Evolutionary conservation across 1,140 invertebrate genomes (phyloP).

Genomic region (Lutraria rhynchaena): DNA sequence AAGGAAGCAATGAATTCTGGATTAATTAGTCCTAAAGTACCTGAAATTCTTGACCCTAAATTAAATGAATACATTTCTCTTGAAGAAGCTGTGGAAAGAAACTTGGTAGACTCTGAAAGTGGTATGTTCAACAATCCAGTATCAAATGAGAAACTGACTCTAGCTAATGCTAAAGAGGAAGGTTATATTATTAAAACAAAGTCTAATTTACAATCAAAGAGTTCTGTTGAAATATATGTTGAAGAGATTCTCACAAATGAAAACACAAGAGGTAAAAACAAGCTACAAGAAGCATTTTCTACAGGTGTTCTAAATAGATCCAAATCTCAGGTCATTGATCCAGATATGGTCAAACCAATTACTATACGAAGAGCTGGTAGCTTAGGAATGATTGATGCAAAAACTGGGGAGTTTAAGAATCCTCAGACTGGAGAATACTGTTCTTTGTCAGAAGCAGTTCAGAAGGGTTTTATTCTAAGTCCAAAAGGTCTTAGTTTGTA

Average conservation of each 20-base stretch:
- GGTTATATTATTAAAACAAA: slow-evolving; percentile 71
- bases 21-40: slow-evolving; percentile 67
- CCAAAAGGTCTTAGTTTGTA: slow-evolving; percentile 88
- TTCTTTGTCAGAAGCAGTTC: slow-evolving; percentile 90
- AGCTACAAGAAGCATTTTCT: slow-evolving; percentile 75
- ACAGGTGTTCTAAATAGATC: slow-evolving; percentile 75
- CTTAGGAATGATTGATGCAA: slow-evolving; percentile 85
- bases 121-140: slow-evolving; percentile 49
- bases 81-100: slow-evolving; percentile 55
- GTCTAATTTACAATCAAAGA: slow-evolving; percentile 60
- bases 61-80: slow-evolving; percentile 57
- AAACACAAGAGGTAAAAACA: slow-evolving; percentile 65
- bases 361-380: slow-evolving; percentile 75
- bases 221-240: slow-evolving; percentile 75
- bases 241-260: slow-evolving; percentile 74
- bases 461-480: slow-evolving; percentile 75
- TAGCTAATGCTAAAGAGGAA: slow-evolving; percentile 67
- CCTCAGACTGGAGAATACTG: slow-evolving; percentile 91
- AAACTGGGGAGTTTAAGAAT: slow-evolving; percentile 90
- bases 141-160: slow-evolving; percentile 60
- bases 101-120: slow-evolving; percentile 47
- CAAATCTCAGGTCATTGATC: slow-evolving; percentile 78
- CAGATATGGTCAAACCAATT: slow-evolving; percentile 77
- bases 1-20: slow-evolving; percentile 87
- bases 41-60: slow-evolving; percentile 69